Evolutionary conservation across 2,113 vertebrate species (phyloP), one percentile per base, ranked within the genome.

Genomic region (Anolis sagrei): DNA sequence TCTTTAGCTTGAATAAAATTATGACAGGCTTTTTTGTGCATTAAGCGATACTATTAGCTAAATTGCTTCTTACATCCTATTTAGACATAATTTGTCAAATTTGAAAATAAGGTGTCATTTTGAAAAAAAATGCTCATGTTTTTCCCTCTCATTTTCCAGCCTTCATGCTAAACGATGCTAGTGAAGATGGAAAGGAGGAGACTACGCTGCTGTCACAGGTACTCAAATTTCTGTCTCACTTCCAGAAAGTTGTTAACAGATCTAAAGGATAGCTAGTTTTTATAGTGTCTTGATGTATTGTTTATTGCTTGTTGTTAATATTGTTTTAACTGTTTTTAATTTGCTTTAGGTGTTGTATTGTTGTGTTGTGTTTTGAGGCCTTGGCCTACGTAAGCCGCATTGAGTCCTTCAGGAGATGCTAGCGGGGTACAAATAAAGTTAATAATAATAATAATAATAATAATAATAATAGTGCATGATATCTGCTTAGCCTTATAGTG

Each of bases 121-220:
- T 86, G 62, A n/a, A 91, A 81, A 76, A 93, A 82, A 74, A 77
- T 92, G 86, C 82, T 68, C 0, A 92, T 66, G 88, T 2, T 93
- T 91, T 92, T 79, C 83, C 73, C 13, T 80, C 51, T 34, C 89
- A 89, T 87, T 51, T n/a, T 18, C 29, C 88, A 97, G 96, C 87
- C 87, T 94, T 94, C 90, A 91, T 92, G 87, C 0, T 92, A 81
- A 86, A 4, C 68, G 83, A 92, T 82, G 81, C 86, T 92, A 87
- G 92, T 92, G 93, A 94, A 93, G 93, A 85, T 88, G 70, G 44
- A 76, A 93, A 95, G 92, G 91, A 95, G 87, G 83, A 93, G 61
- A 77, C 49, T 58, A 89, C 90, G 66, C 73, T 87, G 74, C 61
- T 85, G 75, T 86, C 92, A 81, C 92, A 96, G 96, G 96, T 97